These are phyloP conservation scores for Baronia brevicornis DNA, from an alignment of 2,888 invertebrate genomes.

Conservation along the genomic window DNA sequence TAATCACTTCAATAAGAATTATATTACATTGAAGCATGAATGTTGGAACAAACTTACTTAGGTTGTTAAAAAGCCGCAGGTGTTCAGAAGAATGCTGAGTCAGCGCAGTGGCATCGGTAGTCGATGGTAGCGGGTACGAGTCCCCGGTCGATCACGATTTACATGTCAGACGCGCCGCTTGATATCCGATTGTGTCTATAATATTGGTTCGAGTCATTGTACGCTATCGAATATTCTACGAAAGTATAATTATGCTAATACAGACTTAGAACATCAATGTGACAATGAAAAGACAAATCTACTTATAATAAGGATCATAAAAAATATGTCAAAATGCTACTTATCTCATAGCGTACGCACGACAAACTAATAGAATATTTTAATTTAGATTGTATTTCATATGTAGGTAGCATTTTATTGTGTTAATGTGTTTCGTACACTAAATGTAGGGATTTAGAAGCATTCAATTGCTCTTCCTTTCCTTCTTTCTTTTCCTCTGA, in stretches of 20 bases:
- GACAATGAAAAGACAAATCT: conserved; percentile 8
- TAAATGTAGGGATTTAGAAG: too few species aligned
- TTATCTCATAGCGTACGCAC: too few species aligned
- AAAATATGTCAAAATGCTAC: too few species aligned
- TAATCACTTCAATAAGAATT: too few species aligned
- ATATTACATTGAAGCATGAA: too few species aligned
- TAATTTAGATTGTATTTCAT: too few species aligned
- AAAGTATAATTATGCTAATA: conserved; percentile 55
- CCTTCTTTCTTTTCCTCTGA: too few species aligned
- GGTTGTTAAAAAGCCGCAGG: conserved; percentile 42
- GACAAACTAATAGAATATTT: too few species aligned
- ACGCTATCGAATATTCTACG: conserved; percentile 33
- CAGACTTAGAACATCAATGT: conserved; percentile 33
- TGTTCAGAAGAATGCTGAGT: conserved; percentile 62
- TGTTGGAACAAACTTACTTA: conserved; percentile 1
- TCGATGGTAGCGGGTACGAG: conserved; percentile 63
- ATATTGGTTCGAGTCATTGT: conserved; percentile 48
- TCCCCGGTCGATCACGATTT: conserved; percentile 68
- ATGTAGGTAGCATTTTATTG: too few species aligned
- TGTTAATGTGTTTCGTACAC: too few species aligned
- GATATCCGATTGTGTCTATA: conserved; percentile 59
- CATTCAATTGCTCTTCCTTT: too few species aligned
- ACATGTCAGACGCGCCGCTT: conserved; percentile 71
- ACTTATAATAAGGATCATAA: background rate
- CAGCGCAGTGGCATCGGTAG: conserved; percentile 70